phyloP scores from a whole-genome alignment of 2,888 invertebrate genomes.

The Pollenia amentaria region DNA sequence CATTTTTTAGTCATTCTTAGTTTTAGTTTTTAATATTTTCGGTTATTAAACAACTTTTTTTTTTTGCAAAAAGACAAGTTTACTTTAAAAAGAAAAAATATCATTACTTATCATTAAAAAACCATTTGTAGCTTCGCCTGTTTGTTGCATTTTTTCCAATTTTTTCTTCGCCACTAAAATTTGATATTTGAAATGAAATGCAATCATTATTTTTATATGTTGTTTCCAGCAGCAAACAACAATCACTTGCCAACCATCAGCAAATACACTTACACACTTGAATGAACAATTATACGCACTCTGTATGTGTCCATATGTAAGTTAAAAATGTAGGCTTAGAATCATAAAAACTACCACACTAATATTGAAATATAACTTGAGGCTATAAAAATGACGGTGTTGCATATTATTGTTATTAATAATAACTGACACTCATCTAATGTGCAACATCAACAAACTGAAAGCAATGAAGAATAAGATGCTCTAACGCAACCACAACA shows the following conservation, averaged over 20 bases:
- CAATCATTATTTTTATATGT: constrained; percentile 65
- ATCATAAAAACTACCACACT: constrained; percentile 62
- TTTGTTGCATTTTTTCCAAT: background rate
- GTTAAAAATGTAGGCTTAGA: constrained; percentile 49
- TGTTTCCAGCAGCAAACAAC: constrained; percentile 67
- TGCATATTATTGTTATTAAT: constrained; percentile 77
- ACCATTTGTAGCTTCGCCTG: constrained; percentile 70
- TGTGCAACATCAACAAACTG: constrained; percentile 71
- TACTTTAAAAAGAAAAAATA: constrained; percentile 27
- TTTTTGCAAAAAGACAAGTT: constrained; percentile 19
- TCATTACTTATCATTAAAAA: constrained; percentile 73
- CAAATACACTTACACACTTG: constrained; percentile 18
- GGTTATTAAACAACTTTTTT: background rate
- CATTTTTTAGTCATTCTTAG: background rate
- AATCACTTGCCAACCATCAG: constrained; percentile 71
- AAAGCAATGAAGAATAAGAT: constrained; percentile 34
- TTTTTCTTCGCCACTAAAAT: constrained; percentile 15
- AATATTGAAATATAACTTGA: constrained; percentile 71
- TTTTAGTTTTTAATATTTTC: background rate
- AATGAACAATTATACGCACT: constrained; percentile 41
- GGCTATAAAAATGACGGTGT: constrained; percentile 72
- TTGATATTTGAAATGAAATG: constrained; percentile 69
- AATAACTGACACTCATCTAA: constrained; percentile 76
- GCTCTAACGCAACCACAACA: constrained; percentile 29
- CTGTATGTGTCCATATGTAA: background rate